A percentile compares a stretch with the other conserved stretches of the same genome.
Evolutionary conservation across 2,888 invertebrate species (phyloP).

Genomic region (Phyllotreta striolata): DNA sequence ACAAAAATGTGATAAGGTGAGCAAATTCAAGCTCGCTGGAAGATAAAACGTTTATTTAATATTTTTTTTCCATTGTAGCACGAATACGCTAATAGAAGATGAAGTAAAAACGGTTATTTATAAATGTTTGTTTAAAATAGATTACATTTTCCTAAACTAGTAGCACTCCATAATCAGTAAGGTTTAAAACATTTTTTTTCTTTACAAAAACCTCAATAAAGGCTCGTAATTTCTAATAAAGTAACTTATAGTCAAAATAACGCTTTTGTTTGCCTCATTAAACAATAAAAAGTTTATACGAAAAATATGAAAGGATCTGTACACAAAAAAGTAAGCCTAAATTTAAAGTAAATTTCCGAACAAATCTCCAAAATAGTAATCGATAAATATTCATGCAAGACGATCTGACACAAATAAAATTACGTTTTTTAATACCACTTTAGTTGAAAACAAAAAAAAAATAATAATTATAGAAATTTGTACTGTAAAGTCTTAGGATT

Average conservation of each 20-base stretch:
- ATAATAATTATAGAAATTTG: conserved; percentile 30
- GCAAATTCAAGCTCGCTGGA: not conserved
- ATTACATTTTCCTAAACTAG: conserved; percentile 26
- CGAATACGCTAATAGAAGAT: not conserved
- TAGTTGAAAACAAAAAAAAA: conserved; percentile 23
- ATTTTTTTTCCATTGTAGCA: too few species aligned
- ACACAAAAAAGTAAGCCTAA: conserved; percentile 24
- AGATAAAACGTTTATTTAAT: not conserved
- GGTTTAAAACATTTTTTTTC: conserved; percentile 14
- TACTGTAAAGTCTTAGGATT: conserved; percentile 48
- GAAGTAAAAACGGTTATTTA: conserved; percentile 17
- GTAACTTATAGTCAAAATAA: conserved; percentile 6
- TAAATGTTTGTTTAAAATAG: conserved; percentile 20
- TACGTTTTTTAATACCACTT: conserved; percentile 27
- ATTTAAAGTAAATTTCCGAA: conserved; percentile 21
- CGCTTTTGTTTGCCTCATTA: conserved; percentile 3
- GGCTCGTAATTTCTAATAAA: not conserved
- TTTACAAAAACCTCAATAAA: conserved; percentile 15
- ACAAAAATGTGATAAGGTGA: too few species aligned
- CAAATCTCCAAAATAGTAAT: conserved; percentile 13
- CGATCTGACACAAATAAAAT: conserved; percentile 12
- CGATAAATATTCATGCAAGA: conserved; percentile 25
- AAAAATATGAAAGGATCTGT: conserved; percentile 21
- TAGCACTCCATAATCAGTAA: conserved; percentile 20
- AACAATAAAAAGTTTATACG: conserved; percentile 12